Base-by-base conservation (phyloP, 2,888 invertebrate species). In the Eudasyphora cyanicolor region DNA sequence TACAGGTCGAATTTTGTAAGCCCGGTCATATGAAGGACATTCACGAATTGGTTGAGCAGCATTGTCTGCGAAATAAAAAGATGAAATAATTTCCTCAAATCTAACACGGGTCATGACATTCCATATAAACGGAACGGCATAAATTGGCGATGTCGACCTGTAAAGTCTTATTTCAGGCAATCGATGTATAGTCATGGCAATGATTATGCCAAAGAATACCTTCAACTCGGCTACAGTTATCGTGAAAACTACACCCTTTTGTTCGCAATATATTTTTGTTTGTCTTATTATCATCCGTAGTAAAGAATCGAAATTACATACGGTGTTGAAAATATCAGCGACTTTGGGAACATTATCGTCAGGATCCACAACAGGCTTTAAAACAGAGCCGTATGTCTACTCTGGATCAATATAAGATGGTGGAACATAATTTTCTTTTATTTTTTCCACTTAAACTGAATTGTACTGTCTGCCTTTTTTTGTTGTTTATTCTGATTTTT, bases 31-130 rank as follows among this genome's bases (percentile, higher is more conserved):
- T 12, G 54, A 17, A 8, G 54, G 54, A 14, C 14, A 6, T 8
- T 21, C 21, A 17, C 19, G 64, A 19, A 2, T 35, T 64, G 64
- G 64, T 29, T 24, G 64, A 12, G 10, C 27, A 35, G 27, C 64
- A 19, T 64, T 64, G 64, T 64, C 29, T 42, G 42, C 35, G n/a
- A 67, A 67, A 67, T 67, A n/a, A 19, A 67, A 67, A 38, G 7
- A 17, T 8, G 19, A 67, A 42, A 35, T 35, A 35, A 67, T 67
- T 67, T 67, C 67, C 35, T 67, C 67, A 67, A 67, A 35, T n/a
- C 38, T 35, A 35, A 14, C 2, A 19, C 67, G 67, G 21, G 38
- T 67, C 38, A 57, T 57, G 17, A 57, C 60, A n/a, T 19, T 57
- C 3, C 21, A 24, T 12, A 57, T 19, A 4, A 57, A 8, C 17